phyloP scores from a whole-genome alignment of 2,888 invertebrate genomes.

The Horisme vitalbata region DNA sequence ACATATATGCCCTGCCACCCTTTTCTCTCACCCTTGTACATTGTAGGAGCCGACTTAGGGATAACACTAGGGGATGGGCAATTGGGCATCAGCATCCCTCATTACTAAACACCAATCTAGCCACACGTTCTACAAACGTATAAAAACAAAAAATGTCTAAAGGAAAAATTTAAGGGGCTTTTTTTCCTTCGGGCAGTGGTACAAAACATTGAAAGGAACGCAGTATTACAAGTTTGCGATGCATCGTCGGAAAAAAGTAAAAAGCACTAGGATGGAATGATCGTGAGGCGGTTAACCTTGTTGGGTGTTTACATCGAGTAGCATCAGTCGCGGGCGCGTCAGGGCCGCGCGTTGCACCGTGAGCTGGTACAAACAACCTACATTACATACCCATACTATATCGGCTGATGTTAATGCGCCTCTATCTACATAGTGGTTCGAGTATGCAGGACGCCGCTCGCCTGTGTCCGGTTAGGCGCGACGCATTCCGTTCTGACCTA shows the following conservation, averaged over 20 bases:
- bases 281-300: constrained; percentile 73
- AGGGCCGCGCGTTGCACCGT: constrained; percentile 71
- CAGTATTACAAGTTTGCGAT: constrained; percentile 16
- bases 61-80: no score
- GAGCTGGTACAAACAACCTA: constrained; percentile 66
- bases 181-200: no score
- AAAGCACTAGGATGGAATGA: constrained; percentile 46
- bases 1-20: no score
- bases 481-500: constrained; percentile 49
- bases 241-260: constrained; percentile 42
- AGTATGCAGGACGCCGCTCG: constrained; percentile 71
- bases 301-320: constrained; percentile 66
- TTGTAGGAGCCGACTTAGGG: no score
- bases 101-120: no score
- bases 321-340: constrained; percentile 68
- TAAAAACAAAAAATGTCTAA: no score
- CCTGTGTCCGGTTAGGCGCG: constrained; percentile 67
- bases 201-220: constrained; percentile 1
- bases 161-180: no score
- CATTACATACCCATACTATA: constrained; percentile 61
- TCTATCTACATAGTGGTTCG: constrained; percentile 61
- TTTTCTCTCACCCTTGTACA: no score
- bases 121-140: no score
- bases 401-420: constrained; percentile 43
- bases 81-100: no score